A percentile compares a stretch with the other conserved stretches of the same genome.
phyloP scores from a whole-genome alignment of 2,797 vertebrate genomes.

The Eptatretus atami region DNA sequence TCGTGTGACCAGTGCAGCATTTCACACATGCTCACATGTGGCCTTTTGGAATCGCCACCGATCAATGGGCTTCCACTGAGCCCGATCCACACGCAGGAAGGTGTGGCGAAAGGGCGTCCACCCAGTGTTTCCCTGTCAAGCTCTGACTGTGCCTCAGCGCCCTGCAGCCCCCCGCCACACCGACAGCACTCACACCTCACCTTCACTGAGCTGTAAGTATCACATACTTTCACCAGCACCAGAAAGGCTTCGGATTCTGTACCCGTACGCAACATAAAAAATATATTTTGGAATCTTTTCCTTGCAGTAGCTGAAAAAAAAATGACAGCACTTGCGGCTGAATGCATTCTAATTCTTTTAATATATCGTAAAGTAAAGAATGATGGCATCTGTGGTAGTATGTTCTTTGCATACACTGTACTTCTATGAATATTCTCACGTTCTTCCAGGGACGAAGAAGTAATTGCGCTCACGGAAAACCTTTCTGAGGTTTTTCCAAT shows the following conservation, averaged over 20 bases:
- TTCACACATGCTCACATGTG: constrained; percentile 88
- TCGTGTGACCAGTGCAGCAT: constrained; percentile 96
- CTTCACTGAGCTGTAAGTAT: constrained; percentile 18
- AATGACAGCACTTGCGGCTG: too few relatives aligned
- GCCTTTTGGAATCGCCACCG: constrained; percentile 78
- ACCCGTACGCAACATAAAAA: too few relatives aligned
- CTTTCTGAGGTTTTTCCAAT: constrained; percentile 56
- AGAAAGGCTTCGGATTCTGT: too few relatives aligned
- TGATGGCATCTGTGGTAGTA: too few relatives aligned
- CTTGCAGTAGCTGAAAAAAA: too few relatives aligned
- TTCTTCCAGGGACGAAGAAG: constrained; percentile 38
- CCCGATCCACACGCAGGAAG: constrained; percentile 46
- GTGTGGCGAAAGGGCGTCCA: constrained; percentile 37
- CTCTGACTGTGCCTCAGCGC: constrained; percentile 58
- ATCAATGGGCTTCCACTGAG: constrained; percentile 48
- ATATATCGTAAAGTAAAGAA: too few relatives aligned
- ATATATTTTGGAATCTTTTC: too few relatives aligned
- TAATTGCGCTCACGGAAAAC: constrained; percentile 42
- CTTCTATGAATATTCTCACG: too few relatives aligned
- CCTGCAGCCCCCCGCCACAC: constrained; percentile 58
- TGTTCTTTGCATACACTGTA: too few relatives aligned
- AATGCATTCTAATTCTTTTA: too few relatives aligned
- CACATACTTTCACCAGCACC: not conserved
- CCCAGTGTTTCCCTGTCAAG: constrained; percentile 72
- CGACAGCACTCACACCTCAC: constrained; percentile 52